phyloP scores from a whole-genome alignment of 1,140 invertebrate species.

The Lordiphosa stackelbergi region DNA sequence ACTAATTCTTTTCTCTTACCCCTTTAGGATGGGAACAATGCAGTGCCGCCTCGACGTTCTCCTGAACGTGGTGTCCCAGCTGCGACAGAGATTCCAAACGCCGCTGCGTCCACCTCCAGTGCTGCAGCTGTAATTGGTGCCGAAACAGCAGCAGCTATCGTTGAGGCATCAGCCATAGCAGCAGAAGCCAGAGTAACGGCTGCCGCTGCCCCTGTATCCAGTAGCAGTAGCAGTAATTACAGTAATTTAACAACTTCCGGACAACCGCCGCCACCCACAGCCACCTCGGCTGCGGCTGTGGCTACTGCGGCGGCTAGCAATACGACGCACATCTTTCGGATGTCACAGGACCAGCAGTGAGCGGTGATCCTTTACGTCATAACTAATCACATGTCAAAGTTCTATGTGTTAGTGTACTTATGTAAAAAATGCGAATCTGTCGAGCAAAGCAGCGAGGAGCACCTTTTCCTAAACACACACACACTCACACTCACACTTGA shows the following conservation, averaged over 20 bases:
- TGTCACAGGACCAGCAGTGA: slow-evolving; percentile 65
- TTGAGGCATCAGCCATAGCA: slow-evolving; percentile 8
- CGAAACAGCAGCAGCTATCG: slow-evolving; percentile 21
- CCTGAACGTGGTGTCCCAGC: slow-evolving; percentile 30
- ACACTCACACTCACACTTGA: slow-evolving; percentile 22
- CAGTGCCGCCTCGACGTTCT: slow-evolving; percentile 25
- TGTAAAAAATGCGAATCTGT: slow-evolving; percentile 53
- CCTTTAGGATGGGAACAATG: slow-evolving; percentile 39
- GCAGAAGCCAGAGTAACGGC: slow-evolving; percentile 10
- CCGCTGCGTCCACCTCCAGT: slow-evolving; percentile 9
- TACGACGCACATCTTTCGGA: slow-evolving; percentile 66
- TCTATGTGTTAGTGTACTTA: slow-evolving; percentile 70
- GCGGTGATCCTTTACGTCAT: slow-evolving; percentile 23
- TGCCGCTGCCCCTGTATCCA: slow-evolving; percentile 7
- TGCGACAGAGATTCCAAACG: slow-evolving; percentile 3
- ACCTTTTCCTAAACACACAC: slow-evolving; percentile 29
- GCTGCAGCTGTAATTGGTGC: slow-evolving; percentile 13
- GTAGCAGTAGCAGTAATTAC: slow-evolving; percentile 24
- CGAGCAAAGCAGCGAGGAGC: slow-evolving; percentile 15
- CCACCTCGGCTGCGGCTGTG: slow-evolving; percentile 65
- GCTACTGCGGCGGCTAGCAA: slow-evolving; percentile 72
- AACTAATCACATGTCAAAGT: slow-evolving; percentile 45
- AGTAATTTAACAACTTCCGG: slow-evolving; percentile 50
- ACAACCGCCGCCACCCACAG: slow-evolving; percentile 51
- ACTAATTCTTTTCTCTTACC: not conserved